Evolutionary conservation across 2,113 vertebrate genomes (phyloP).

Genomic region (Tringa solitaria): DNA sequence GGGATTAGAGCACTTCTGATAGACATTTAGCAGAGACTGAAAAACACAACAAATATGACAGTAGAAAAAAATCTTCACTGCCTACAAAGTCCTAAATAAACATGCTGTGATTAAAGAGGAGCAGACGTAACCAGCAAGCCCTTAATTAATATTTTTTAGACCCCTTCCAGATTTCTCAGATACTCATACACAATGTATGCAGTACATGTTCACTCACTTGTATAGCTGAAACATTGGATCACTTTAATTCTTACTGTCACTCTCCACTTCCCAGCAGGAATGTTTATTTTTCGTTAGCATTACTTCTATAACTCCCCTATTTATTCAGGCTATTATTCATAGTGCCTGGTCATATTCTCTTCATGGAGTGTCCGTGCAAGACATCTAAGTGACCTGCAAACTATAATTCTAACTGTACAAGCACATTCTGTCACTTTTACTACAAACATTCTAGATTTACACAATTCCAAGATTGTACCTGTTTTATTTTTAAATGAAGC

Average conservation of each 20-base stretch:
- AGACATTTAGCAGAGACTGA: background rate
- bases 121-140: background rate
- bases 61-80: background rate
- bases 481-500: background rate
- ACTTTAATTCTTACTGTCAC: background rate
- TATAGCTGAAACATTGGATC: background rate
- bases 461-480: background rate
- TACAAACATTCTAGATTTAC: background rate
- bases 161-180: background rate
- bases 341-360: background rate
- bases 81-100: background rate
- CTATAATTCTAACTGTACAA: background rate
- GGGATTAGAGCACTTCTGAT: background rate
- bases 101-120: background rate
- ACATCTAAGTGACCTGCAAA: background rate
- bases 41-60: background rate
- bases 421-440: background rate
- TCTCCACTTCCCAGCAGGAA: background rate
- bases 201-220: background rate
- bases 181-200: background rate
- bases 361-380: background rate
- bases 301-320: background rate
- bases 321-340: background rate
- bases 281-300: conserved; percentile 19
- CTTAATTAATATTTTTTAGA: background rate